Evolutionary conservation across 2,113 vertebrate genomes (phyloP).

Genomic region (Mixornis gularis): DNA sequence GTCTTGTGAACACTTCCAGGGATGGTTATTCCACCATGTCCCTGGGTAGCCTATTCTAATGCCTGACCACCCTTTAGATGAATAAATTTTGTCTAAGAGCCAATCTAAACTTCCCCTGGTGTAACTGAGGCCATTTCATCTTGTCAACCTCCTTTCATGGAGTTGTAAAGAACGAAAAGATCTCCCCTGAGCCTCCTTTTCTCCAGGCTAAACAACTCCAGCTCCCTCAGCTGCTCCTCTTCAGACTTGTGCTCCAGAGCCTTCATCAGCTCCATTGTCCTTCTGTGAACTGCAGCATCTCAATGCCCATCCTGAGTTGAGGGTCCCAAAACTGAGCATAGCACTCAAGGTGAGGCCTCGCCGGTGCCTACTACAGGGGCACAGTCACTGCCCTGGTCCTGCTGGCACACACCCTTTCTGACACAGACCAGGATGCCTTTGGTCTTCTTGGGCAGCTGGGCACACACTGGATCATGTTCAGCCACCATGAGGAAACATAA

Average conservation of each 20-base stretch:
- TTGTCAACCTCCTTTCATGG: neutral
- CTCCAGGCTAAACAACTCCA: neutral
- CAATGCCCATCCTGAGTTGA: neutral
- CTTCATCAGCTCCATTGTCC: accelerated
- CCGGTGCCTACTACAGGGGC: no score
- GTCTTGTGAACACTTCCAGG: neutral
- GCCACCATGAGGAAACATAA: neutral
- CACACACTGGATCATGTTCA: neutral
- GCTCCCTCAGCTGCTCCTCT: neutral
- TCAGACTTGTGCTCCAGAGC: neutral
- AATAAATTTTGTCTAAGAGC: neutral
- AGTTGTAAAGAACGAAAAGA: neutral
- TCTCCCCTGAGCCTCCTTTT: neutral
- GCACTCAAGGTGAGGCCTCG: neutral
- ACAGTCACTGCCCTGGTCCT: neutral
- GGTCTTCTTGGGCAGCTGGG: no score
- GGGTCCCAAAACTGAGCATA: neutral
- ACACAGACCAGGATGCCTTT: neutral
- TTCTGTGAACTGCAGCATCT: neutral
- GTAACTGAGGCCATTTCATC: neutral
- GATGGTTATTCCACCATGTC: neutral
- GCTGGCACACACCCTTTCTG: neutral
- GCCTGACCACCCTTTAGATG: neutral
- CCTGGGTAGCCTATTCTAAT: neutral
- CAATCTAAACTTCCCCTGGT: neutral